Conservation (phyloP, 1,140 invertebrate genomes). For the Drosophila auraria region DNA sequence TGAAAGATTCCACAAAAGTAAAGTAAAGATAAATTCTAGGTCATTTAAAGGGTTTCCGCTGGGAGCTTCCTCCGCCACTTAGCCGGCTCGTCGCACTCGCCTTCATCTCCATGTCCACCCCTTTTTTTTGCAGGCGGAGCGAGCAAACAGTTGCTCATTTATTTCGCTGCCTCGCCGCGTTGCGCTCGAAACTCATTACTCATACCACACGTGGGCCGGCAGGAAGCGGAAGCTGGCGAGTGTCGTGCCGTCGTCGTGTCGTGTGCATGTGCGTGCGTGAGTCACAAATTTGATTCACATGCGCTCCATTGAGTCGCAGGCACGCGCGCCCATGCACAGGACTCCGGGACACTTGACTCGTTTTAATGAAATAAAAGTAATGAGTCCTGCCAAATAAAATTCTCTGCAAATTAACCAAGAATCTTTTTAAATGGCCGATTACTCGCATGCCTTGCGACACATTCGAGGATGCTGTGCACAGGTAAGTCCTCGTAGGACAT, state of each 20-base stretch:
- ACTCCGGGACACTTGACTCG: constrained; percentile 1
- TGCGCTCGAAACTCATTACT: constrained; percentile 61
- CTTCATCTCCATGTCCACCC: background rate
- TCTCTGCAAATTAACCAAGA: constrained; percentile 49
- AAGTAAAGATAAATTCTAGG: constrained; percentile 15
- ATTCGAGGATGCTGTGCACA: no score
- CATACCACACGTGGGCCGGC: constrained; percentile 67
- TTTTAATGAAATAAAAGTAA: constrained; percentile 59
- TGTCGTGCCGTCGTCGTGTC: background rate
- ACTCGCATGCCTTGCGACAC: background rate
- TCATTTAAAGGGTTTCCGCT: constrained; percentile 13
- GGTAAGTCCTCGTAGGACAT: no score
- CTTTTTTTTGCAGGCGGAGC: background rate
- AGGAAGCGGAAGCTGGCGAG: background rate
- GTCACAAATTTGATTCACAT: constrained; percentile 38
- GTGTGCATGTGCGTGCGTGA: background rate
- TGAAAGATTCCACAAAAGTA: background rate
- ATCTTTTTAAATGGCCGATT: background rate
- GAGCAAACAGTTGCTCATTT: constrained; percentile 45
- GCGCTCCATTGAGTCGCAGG: constrained; percentile 49
- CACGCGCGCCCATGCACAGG: constrained; percentile 7
- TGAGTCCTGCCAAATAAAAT: constrained; percentile 37
- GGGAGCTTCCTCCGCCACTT: constrained; percentile 14
- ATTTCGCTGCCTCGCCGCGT: constrained; percentile 45
- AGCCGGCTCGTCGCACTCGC: constrained; percentile 8